Evolutionary conservation across 1,140 invertebrate species (phyloP).

Genomic region (Eciton burchellii): DNA sequence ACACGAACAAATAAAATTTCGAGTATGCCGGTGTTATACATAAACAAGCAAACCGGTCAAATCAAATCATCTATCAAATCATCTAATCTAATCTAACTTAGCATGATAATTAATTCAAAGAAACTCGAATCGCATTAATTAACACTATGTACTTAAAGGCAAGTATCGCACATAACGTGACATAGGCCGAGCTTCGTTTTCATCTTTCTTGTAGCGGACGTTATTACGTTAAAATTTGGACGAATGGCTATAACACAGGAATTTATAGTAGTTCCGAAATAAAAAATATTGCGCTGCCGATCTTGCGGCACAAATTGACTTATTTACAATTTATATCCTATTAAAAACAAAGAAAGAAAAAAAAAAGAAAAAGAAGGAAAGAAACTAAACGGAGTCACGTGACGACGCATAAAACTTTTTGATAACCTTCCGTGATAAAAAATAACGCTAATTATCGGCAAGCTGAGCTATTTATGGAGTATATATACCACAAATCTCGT

Average conservation of each 20-base stretch:
- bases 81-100: constrained; percentile 41
- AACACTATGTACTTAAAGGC: constrained; percentile 67
- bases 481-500: constrained; percentile 26
- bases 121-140: constrained; percentile 34
- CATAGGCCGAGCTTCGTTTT: constrained; percentile 69
- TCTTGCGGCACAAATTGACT: constrained; percentile 37
- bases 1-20: constrained; percentile 67
- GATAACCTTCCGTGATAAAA: constrained; percentile 37
- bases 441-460: constrained; percentile 36
- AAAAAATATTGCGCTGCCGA: constrained; percentile 51
- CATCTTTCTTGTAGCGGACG: constrained; percentile 57
- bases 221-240: constrained; percentile 59
- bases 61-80: constrained; percentile 63
- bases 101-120: constrained; percentile 42
- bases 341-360: constrained; percentile 31
- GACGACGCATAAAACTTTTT: constrained; percentile 41
- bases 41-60: constrained; percentile 49
- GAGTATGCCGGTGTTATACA: constrained; percentile 15
- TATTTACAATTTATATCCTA: constrained; percentile 42
- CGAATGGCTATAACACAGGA: constrained; percentile 55
- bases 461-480: not conserved
- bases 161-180: constrained; percentile 68
- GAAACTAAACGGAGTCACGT: constrained; percentile 36
- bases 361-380: too few species aligned
- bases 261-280: constrained; percentile 47